These are phyloP conservation scores for Salminus brasiliensis DNA, from an alignment of 2,113 vertebrate genomes.

Conservation along the genomic window DNA sequence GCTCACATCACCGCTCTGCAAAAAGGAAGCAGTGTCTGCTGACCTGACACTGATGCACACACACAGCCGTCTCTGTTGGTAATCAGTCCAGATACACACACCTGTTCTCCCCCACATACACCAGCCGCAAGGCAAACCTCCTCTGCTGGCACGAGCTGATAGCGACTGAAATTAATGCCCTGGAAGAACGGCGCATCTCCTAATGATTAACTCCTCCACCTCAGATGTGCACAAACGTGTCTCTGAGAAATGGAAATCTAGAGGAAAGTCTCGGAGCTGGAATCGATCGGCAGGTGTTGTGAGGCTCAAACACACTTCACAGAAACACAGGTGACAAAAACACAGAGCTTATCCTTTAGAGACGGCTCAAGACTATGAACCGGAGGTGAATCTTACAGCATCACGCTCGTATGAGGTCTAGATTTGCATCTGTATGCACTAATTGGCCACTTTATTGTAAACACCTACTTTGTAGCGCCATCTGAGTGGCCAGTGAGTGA, in stretches of 20 bases:
- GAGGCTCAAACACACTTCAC: neutral
- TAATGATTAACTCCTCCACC: constrained; percentile 51
- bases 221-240: neutral
- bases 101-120: constrained; percentile 52
- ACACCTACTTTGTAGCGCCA: no score
- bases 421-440: no score
- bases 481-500: no score
- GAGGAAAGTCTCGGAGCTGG: neutral
- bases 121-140: constrained; percentile 44
- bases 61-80: constrained; percentile 50
- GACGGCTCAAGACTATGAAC: neutral
- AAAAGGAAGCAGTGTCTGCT: constrained; percentile 49
- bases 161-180: constrained; percentile 56
- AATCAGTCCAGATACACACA: constrained; percentile 60
- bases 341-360: neutral
- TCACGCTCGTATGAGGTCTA: neutral
- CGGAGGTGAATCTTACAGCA: no score
- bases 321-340: neutral
- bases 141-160: constrained; percentile 51
- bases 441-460: no score
- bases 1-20: constrained; percentile 43
- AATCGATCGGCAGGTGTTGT: constrained; percentile 13
- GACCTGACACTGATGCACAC: constrained; percentile 44
- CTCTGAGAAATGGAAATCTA: neutral
- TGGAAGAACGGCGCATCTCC: constrained; percentile 43